Conservation (phyloP, 2,888 invertebrate genomes). For the Sialis fuliginosa region DNA sequence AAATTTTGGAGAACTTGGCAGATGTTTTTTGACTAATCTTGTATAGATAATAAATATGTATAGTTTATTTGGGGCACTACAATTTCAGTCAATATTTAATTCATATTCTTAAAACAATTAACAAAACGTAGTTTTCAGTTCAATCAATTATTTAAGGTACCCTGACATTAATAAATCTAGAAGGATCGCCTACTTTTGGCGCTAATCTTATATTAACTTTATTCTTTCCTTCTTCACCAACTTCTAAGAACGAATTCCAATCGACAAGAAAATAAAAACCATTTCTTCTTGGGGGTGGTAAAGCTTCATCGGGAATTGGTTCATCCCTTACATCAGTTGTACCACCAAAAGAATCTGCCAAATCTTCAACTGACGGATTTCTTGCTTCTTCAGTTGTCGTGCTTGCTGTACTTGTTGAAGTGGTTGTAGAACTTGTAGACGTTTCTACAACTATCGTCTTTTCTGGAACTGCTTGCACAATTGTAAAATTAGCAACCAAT, state of each 20-base stretch:
- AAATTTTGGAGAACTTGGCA: no score
- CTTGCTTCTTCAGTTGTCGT: conserved; percentile 20
- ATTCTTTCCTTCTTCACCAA: conserved; percentile 51
- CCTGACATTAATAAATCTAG: conserved; percentile 54
- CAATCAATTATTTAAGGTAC: conserved; percentile 37
- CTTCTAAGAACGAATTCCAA: conserved; percentile 74
- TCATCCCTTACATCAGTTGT: conserved; percentile 27
- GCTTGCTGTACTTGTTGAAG: conserved; percentile 14
- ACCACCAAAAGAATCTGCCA: conserved; percentile 65
- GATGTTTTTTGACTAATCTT: no score
- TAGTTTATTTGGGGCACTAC: no score
- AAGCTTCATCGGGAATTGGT: conserved; percentile 36
- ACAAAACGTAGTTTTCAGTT: not conserved
- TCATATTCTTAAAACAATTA: no score
- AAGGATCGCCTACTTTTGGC: conserved; percentile 64
- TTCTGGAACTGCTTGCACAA: conserved; percentile 5
- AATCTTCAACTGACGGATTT: conserved; percentile 38
- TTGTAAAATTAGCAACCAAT: conserved; percentile 13
- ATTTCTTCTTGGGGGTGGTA: conserved; percentile 48
- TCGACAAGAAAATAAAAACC: conserved; percentile 74
- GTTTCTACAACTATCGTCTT: conserved; percentile 8
- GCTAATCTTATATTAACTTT: conserved; percentile 65
- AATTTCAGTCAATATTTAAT: no score
- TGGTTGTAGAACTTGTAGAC: conserved; percentile 7
- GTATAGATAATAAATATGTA: no score